Base-by-base conservation (phyloP, 2,797 vertebrate species). In the Threskiornis aethiopicus region DNA sequence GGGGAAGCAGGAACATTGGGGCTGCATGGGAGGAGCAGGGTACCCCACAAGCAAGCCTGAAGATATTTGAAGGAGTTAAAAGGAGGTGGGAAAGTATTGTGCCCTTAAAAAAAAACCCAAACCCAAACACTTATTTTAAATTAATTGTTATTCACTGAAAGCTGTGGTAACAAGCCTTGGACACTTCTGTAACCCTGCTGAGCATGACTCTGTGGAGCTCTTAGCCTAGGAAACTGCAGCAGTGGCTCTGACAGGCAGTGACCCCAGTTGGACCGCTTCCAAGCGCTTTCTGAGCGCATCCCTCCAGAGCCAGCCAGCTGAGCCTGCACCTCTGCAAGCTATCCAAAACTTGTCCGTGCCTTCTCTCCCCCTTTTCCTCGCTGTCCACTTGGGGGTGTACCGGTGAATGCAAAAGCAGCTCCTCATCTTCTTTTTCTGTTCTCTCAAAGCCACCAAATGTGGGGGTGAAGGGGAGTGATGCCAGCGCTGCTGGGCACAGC, bases 381-480 rank as follows among this genome's bases (percentile, higher is more conserved):
- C 89, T 25, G 49, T 95, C 89, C 91, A 6, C 89, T 92, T 93
- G 82, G 89, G 89, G 95, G 91, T 89, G 81, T 92, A 77, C 65
- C 44, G 3, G 19, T 2, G 85, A 84, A 18, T 10, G 11, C 59
- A 26, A 49, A 59, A 57, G 39, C 72, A 31, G 52, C 47, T 86
- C 54, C 87, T 89, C 2, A 24, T 11, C 37, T 86, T 11, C 37
- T 86, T 62, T 31, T 49, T 31, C 35, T 8, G 13, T 12, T 81
- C 44, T 89, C 66, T 39, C 69, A 16, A 22, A 46, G 65, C 24
- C 22, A 11, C 14, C 18, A 2, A 51, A 37, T 2, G 5, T 1
- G 64, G 66, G 51, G 49, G 31, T 17, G 69, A 62, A 59, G 54
- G 81, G 66, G 25, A 85, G 26, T 2, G 28, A 19, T 29, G 64